A percentile compares a stretch with the other conserved stretches of the same genome.
These are phyloP conservation scores for Eupithecia inturbata DNA, from an alignment of 2,888 invertebrate genomes.

Conservation along the genomic window DNA sequence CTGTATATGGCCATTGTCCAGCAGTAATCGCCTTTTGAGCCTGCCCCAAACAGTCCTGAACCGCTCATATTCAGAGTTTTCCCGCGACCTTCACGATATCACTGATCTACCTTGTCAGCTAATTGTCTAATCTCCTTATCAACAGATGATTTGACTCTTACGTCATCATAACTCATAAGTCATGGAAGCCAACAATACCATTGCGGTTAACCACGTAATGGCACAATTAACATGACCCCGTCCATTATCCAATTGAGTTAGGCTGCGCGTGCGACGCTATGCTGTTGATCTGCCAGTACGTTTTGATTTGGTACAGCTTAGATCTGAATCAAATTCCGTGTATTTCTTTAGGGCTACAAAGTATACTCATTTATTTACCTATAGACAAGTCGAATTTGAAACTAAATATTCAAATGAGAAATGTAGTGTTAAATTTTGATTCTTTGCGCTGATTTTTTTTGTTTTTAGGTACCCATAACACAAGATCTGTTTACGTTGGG, in stretches of 20 bases:
- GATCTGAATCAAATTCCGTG: not conserved
- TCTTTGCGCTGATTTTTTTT: too few species aligned
- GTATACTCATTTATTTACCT: not conserved
- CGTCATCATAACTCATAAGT: slow-evolving; percentile 32
- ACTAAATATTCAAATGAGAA: too few species aligned
- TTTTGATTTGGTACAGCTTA: slow-evolving; percentile 19
- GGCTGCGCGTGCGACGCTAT: slow-evolving; percentile 48
- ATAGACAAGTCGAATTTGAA: too few species aligned
- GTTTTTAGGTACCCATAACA: not conserved
- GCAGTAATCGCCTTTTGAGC: too few species aligned
- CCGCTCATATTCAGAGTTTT: too few species aligned
- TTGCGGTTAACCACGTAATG: slow-evolving; percentile 47
- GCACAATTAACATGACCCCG: slow-evolving; percentile 54
- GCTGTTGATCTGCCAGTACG: slow-evolving; percentile 25
- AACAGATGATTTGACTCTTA: not conserved
- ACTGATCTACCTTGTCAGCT: not conserved
- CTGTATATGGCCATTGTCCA: too few species aligned
- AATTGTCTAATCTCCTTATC: not conserved
- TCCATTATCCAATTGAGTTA: slow-evolving; percentile 54
- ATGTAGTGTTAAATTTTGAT: too few species aligned
- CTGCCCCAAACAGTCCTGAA: too few species aligned
- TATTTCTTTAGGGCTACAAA: not conserved
- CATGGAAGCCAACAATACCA: slow-evolving; percentile 35
- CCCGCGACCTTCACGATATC: not conserved
- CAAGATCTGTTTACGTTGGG: slow-evolving; percentile 1